Conservation (phyloP, 2,797 vertebrate species). For the Agapornis canus region DNA sequence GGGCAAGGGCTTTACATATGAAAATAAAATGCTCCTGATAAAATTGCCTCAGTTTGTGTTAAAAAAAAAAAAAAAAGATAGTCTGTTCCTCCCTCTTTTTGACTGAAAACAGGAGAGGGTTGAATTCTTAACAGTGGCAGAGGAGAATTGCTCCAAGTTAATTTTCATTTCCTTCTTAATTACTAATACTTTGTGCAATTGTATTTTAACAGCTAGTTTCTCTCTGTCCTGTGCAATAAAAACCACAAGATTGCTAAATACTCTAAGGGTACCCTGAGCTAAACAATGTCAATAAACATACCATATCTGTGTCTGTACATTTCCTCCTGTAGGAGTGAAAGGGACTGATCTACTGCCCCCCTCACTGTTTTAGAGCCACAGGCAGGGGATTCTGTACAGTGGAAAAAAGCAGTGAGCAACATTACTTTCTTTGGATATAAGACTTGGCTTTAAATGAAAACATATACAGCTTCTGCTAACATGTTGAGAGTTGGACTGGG, state of each 20-base stretch:
- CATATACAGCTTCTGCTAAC: not conserved
- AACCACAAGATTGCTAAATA: not conserved
- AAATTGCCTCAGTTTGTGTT: not conserved
- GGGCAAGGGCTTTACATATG: not conserved
- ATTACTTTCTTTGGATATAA: not conserved
- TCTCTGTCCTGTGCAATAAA: not conserved
- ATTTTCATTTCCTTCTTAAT: not conserved
- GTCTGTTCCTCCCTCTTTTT: not conserved
- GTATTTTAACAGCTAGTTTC: not conserved
- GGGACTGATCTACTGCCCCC: not conserved
- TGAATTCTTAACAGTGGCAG: not conserved
- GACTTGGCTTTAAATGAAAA: not conserved
- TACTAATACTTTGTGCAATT: not conserved
- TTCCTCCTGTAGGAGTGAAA: not conserved
- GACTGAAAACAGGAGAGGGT: not conserved
- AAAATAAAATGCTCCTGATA: not conserved
- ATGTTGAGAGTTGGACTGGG: not conserved
- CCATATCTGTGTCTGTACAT: not conserved
- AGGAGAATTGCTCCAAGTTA: not conserved
- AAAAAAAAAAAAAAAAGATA: not conserved
- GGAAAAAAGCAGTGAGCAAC: not conserved
- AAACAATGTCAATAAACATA: not conserved
- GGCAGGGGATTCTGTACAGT: accelerated
- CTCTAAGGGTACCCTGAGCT: not conserved
- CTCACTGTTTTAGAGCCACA: not conserved